These are phyloP conservation scores for Ciconia stormi DNA, from an alignment of 2,113 vertebrate species.

Conservation along the genomic window DNA sequence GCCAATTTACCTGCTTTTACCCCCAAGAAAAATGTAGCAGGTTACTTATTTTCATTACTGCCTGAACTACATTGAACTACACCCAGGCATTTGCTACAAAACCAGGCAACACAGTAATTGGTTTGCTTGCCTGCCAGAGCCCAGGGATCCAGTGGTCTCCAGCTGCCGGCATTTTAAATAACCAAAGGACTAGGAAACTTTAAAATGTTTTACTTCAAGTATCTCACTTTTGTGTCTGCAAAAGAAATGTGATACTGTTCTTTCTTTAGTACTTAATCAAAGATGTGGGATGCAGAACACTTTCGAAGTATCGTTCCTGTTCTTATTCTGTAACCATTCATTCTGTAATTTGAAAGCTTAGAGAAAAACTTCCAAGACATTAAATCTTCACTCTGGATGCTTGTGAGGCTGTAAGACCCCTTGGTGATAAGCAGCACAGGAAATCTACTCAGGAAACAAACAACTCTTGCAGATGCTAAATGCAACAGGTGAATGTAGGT, in stretches of 20 bases:
- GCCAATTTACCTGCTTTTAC: not conserved
- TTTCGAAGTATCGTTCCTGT: not conserved
- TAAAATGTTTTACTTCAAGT: not conserved
- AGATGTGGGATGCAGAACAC: not conserved
- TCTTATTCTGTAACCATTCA: not conserved
- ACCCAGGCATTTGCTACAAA: not conserved
- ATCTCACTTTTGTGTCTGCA: not conserved
- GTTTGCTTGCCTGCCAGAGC: not conserved
- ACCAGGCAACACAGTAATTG: not conserved
- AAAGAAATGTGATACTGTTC: fast-evolving
- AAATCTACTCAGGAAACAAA: not conserved
- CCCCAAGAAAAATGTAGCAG: not conserved
- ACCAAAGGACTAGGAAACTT: not conserved
- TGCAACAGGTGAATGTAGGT: not conserved
- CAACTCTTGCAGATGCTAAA: not conserved
- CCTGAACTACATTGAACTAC: not conserved
- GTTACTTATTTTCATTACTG: not conserved
- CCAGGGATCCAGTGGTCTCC: not conserved
- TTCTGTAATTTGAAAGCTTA: not conserved
- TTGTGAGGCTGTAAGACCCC: not conserved
- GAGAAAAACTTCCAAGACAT: not conserved
- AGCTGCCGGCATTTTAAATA: not conserved
- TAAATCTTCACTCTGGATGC: not conserved
- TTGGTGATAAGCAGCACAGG: not conserved
- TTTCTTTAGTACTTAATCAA: not conserved